Conservation (phyloP, 1,140 invertebrate species). For the Drosophila repletoides region DNA sequence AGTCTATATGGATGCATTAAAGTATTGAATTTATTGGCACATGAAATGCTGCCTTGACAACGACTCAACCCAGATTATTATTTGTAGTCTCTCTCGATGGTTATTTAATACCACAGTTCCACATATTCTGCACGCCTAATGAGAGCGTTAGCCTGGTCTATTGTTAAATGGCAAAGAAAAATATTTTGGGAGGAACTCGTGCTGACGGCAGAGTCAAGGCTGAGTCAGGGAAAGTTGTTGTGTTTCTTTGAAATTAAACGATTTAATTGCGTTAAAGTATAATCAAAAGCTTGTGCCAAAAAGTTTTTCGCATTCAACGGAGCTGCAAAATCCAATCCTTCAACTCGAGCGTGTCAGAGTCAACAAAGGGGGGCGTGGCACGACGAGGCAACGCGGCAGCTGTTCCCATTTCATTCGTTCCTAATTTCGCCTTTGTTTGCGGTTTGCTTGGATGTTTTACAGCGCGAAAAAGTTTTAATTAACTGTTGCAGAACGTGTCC, state of each 20-base stretch:
- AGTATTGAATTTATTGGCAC: constrained; percentile 43
- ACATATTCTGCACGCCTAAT: background rate
- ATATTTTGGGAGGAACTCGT: constrained; percentile 7
- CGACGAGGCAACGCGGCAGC: background rate
- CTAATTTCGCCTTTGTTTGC: constrained; percentile 77
- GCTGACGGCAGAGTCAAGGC: background rate
- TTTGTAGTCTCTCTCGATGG: background rate
- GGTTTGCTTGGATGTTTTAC: constrained; percentile 52
- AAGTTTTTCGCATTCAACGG: constrained; percentile 68
- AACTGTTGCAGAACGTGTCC: constrained; percentile 58
- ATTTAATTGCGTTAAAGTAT: constrained; percentile 76
- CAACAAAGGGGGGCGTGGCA: background rate
- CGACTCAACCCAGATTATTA: background rate
- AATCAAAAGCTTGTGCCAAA: constrained; percentile 70
- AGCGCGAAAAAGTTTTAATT: constrained; percentile 71
- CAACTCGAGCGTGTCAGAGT: constrained; percentile 60
- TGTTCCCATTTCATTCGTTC: constrained; percentile 23
- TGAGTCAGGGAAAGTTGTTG: constrained; percentile 29
- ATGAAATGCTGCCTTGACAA: background rate
- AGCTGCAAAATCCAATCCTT: constrained; percentile 63
- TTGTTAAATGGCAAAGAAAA: constrained; percentile 1
- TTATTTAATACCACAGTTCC: constrained; percentile 5
- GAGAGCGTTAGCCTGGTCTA: background rate
- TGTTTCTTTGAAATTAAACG: constrained; percentile 72
- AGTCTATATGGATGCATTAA: constrained; percentile 17